Percentiles rank a stretch among this genome's conserved stretches.
Conservation (phyloP, 2,113 vertebrate genomes). For the Passer montanus region DNA sequence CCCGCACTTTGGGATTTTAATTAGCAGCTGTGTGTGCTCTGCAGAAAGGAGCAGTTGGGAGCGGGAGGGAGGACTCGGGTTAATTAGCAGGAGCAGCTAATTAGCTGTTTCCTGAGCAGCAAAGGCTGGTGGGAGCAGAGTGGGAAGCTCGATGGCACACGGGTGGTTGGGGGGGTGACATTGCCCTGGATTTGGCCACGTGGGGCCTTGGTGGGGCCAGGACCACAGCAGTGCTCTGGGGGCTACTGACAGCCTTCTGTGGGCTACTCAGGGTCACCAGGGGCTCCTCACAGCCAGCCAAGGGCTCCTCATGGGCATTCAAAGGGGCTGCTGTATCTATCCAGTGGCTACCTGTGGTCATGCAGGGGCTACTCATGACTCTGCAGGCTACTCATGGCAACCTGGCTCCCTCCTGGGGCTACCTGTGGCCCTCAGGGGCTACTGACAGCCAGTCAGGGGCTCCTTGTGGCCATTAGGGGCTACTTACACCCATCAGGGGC, state of each 20-base stretch:
- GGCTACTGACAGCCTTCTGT: not conserved
- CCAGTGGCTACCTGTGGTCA: not conserved
- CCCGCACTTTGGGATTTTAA: slow-evolving; percentile 37
- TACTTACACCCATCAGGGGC: not conserved
- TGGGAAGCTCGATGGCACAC: not conserved
- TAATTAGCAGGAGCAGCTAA: slow-evolving; percentile 56
- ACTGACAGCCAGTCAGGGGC: too few species aligned
- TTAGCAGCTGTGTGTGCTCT: not conserved
- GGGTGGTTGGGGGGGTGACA: not conserved
- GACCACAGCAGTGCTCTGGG: not conserved
- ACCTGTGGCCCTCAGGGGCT: not conserved
- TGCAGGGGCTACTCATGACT: not conserved
- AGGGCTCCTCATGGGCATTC: rapidly evolving
- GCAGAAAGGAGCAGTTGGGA: slow-evolving; percentile 18
- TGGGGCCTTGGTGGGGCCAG: not conserved
- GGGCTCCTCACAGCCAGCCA: not conserved
- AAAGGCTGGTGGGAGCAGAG: not conserved
- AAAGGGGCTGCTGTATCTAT: not conserved
- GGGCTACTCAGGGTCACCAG: not conserved
- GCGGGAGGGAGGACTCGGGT: not conserved
- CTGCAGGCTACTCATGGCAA: not conserved
- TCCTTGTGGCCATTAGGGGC: not conserved
- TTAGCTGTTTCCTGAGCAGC: slow-evolving; percentile 54
- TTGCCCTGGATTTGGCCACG: not conserved
- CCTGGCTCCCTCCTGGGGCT: not conserved